Conservation (phyloP, 2,797 vertebrate species). For the Zalophus californianus region DNA sequence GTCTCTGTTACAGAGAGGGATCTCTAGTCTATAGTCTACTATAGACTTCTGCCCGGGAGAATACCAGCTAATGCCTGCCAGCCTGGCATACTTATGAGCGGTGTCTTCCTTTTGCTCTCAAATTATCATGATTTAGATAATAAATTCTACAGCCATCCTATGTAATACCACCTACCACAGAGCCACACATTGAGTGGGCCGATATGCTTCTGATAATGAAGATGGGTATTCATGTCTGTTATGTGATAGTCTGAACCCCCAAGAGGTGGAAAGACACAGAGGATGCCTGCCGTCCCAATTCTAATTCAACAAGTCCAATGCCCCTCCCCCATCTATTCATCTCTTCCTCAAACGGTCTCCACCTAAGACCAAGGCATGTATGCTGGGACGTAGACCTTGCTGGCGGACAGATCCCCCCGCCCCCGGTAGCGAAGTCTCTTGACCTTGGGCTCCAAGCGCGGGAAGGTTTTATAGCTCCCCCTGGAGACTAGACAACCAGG, state of each 20-base stretch:
- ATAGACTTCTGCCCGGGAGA: not conserved
- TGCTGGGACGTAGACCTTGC: accelerated
- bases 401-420: not conserved
- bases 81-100: too few species aligned
- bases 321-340: too few species aligned
- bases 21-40: not conserved
- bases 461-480: not conserved
- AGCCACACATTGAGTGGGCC: not conserved
- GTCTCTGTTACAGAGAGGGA: not conserved
- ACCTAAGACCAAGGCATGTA: not conserved
- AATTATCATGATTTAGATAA: not conserved
- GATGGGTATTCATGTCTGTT: not conserved
- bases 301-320: not conserved
- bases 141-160: not conserved
- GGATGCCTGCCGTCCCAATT: not conserved
- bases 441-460: not conserved
- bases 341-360: not conserved
- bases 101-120: not conserved
- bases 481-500: accelerated
- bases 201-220: not conserved
- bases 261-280: not conserved
- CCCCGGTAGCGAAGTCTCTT: not conserved
- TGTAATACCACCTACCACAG: not conserved
- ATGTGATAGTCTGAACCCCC: not conserved
- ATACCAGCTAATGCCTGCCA: not conserved